Evolutionary conservation across 2,797 vertebrate species (phyloP).

Genomic region (Gorsachius magnificus): DNA sequence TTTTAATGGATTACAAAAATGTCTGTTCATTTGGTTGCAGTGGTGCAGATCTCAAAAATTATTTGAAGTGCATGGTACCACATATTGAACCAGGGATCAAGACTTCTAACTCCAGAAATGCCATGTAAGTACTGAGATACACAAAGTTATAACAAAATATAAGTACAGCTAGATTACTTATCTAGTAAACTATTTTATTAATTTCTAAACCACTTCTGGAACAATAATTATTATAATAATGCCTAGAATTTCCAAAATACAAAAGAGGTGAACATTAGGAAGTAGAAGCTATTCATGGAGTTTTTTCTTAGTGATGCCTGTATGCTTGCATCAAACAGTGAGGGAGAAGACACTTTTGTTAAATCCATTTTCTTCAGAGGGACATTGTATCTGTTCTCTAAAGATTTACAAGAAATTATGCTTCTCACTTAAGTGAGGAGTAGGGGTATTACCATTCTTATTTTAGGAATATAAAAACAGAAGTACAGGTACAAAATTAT

Average conservation of each 20-base stretch:
- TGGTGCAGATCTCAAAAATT: slow-evolving; percentile 73
- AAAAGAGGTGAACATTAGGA: background rate
- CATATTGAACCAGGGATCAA: slow-evolving; percentile 74
- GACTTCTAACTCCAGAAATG: slow-evolving; percentile 56
- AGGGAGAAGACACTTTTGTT: background rate
- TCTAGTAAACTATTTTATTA: background rate
- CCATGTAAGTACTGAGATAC: slow-evolving; percentile 63
- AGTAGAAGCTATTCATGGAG: background rate
- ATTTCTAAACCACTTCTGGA: background rate
- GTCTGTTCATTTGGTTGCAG: slow-evolving; percentile 56
- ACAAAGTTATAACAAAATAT: background rate
- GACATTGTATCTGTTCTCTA: background rate
- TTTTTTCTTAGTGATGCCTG: background rate
- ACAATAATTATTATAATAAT: background rate
- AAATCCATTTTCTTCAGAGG: background rate
- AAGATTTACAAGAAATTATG: background rate
- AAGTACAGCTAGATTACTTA: background rate
- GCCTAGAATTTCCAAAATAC: background rate
- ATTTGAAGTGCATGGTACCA: slow-evolving; percentile 75
- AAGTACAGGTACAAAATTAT: background rate
- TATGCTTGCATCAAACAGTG: background rate
- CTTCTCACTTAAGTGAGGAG: background rate
- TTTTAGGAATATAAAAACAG: background rate
- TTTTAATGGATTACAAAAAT: background rate
- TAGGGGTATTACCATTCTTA: background rate